Conservation (phyloP, 2,113 vertebrate species). For the Rhabdomys dilectus region DNA sequence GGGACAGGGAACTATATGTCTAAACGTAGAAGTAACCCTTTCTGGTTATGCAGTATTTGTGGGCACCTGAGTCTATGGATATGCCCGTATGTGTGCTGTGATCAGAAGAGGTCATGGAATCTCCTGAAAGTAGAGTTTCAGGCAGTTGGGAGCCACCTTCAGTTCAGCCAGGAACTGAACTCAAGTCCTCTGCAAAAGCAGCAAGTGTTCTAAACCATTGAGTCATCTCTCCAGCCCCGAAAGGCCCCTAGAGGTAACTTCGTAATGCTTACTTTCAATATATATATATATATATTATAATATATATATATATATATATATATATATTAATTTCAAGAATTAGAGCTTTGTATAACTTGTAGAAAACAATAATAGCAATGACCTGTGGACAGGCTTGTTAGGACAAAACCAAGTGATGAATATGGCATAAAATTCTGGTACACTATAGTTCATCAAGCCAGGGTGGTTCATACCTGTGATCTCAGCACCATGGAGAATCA, state of each 20-base stretch:
- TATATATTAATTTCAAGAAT: background rate
- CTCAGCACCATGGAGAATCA: background rate
- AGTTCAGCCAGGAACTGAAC: background rate
- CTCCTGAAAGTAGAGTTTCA: background rate
- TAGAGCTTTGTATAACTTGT: background rate
- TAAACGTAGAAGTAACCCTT: background rate
- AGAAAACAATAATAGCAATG: constrained; percentile 1
- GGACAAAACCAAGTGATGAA: background rate
- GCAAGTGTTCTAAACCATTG: background rate
- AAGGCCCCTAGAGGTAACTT: background rate
- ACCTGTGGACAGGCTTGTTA: background rate
- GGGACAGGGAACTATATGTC: background rate
- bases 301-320: too few relatives aligned
- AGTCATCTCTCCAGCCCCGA: background rate
- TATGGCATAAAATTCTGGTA: background rate
- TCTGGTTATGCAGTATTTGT: too few relatives aligned
- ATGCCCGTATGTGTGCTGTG: background rate
- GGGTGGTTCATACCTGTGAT: background rate
- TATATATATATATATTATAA: background rate
- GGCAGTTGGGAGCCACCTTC: background rate
- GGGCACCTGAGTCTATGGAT: background rate
- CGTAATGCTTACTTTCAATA: background rate
- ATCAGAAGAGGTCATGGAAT: background rate
- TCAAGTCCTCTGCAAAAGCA: background rate
- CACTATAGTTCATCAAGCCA: background rate